phyloP scores from a whole-genome alignment of 2,113 vertebrate species.

The Amazona guildingii region DNA sequence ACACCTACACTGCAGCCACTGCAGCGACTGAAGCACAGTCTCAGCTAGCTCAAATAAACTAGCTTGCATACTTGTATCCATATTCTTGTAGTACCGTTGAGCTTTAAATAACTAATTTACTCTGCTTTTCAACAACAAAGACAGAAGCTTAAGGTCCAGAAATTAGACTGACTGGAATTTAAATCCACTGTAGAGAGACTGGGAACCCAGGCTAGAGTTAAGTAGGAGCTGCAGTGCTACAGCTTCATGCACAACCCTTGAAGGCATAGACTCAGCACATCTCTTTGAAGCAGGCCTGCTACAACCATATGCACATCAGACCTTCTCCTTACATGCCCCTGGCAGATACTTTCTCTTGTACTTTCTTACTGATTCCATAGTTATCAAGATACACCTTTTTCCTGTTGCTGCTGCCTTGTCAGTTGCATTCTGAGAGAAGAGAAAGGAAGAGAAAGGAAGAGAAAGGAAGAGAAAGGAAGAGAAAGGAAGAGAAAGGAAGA shows the following conservation, averaged over 20 bases:
- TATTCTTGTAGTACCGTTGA: not conserved
- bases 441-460: too few relatives aligned
- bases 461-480: too few relatives aligned
- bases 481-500: too few relatives aligned
- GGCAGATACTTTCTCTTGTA: not conserved
- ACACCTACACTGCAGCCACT: not conserved
- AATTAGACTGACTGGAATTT: not conserved
- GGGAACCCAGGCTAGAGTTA: not conserved
- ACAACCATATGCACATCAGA: rapidly evolving
- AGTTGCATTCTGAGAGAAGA: not conserved
- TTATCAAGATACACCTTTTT: not conserved
- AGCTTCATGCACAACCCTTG: not conserved
- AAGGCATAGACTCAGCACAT: not conserved
- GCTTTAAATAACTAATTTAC: not conserved
- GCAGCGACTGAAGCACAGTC: not conserved
- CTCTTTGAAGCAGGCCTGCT: not conserved
- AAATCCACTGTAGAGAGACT: not conserved
- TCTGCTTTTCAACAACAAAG: not conserved
- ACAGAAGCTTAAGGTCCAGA: not conserved
- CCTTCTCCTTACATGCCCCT: rapidly evolving
- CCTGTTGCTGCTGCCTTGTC: not conserved
- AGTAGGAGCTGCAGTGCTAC: not conserved
- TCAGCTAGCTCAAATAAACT: not conserved
- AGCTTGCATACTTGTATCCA: not conserved
- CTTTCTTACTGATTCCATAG: not conserved